Base-by-base conservation (phyloP, 2,797 vertebrate species). In the Malacoctenus gilli region DNA sequence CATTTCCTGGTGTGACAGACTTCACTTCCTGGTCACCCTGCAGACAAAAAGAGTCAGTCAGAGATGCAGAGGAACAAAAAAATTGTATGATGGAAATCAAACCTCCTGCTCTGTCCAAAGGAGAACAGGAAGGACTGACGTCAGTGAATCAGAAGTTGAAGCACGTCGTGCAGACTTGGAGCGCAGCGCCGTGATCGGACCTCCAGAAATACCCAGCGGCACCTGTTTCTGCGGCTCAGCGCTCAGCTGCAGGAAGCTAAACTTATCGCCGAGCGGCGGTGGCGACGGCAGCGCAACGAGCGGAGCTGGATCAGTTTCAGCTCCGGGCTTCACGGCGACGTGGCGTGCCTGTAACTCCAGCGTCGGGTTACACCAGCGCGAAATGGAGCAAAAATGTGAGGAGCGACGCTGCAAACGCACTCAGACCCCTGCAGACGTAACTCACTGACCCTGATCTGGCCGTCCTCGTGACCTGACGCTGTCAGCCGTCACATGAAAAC, bases 21-120 rank as follows among this genome's bases (percentile, higher is more conserved):
- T 89, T 90, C 52, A 93, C 83, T 42, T 91, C 93, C 0, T 91
- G 85, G 48, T 98, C 94, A 41, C 97, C 96, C 96, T 98, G 89
- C 59, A 40, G 79, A 10, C 2, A 20, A 41, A 51, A n/a, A 22
- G 10, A 5, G 25, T 28, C 25, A 28, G 9, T 9, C 9, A 9
- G 25, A 28, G 4, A 25, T 25, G 23, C 23, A 25, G 8, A 4
- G 23, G 23, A 25, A 25, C 9, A 28, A 28, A 28, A 5, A 28
- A 28, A 5, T 28, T 4, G 12, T n/a, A n/a, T n/a, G n/a, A n/a
- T n/a, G n/a, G n/a, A n/a, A n/a, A n/a, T n/a, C n/a, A 28, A 9
- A 28, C 9, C 25, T 28, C 5, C 5, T 2, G 25, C 25, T 6
- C 6, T 6, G 2, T 28, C 9, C 5, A 6, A 28, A 28, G 9